Percentiles rank a stretch among this genome's conserved stretches.
Evolutionary conservation across 2,113 vertebrate species (phyloP).

Genomic region (Hirundichthys speculiger): DNA sequence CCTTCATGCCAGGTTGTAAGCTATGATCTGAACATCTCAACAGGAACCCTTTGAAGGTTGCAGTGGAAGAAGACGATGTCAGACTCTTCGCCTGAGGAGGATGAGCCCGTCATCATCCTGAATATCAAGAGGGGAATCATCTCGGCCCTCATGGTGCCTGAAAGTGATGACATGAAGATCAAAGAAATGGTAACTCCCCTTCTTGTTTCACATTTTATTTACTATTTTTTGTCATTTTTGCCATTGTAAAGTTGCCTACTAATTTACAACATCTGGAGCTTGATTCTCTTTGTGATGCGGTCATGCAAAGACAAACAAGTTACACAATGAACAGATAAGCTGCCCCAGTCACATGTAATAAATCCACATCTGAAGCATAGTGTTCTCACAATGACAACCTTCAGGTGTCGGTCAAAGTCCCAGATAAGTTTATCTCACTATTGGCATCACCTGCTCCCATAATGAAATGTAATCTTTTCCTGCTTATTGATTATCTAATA

Average conservation of each 20-base stretch:
- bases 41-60: conserved; percentile 86
- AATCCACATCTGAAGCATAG: conserved; percentile 36
- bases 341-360: conserved; percentile 46
- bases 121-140: conserved; percentile 95
- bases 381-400: conserved; percentile 43
- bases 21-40: conserved; percentile 1
- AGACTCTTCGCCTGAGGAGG: conserved; percentile 83
- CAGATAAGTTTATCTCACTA: conserved; percentile 64
- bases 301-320: conserved; percentile 56
- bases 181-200: conserved; percentile 65
- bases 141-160: conserved; percentile 87
- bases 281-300: conserved; percentile 7
- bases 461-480: conserved; percentile 27
- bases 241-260: conserved; percentile 17
- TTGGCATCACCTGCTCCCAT: conserved; percentile 51
- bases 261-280: conserved; percentile 20
- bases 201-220: conserved; percentile 2
- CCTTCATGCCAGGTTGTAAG: conserved; percentile 6
- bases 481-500: conserved; percentile 46
- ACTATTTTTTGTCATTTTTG: background rate
- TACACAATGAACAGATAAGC: conserved; percentile 68
- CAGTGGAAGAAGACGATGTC: conserved; percentile 72
- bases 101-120: conserved; percentile 85
- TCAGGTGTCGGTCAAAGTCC: conserved; percentile 66
- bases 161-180: conserved; percentile 74